A percentile compares a stretch with the other conserved stretches of the same genome.
These are phyloP conservation scores for Meloidogyne exigua DNA, from an alignment of 1,140 invertebrate genomes.

Conservation along the genomic window DNA sequence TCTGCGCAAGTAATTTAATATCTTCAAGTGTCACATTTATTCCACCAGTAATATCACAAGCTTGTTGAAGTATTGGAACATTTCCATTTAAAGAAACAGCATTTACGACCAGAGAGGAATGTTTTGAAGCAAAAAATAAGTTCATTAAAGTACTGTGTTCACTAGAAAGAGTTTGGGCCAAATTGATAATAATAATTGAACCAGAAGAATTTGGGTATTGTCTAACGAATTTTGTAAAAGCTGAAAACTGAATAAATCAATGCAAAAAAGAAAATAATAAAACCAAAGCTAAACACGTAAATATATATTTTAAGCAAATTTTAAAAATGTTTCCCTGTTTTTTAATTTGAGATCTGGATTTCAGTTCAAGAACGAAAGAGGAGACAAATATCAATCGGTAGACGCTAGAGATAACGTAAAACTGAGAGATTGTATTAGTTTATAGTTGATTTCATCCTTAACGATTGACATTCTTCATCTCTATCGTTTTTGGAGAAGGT, in stretches of 20 bases:
- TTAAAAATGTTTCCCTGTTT: too few relatives aligned
- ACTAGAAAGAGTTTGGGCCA: conserved; percentile 32
- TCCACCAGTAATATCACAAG: conserved; percentile 41
- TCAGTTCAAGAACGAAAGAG: too few relatives aligned
- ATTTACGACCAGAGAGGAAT: conserved; percentile 32
- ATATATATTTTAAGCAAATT: too few relatives aligned
- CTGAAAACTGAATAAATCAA: conserved; percentile 29
- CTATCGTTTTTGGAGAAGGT: too few relatives aligned
- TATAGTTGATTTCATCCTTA: too few relatives aligned
- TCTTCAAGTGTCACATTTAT: conserved; percentile 23
- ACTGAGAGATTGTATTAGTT: too few relatives aligned
- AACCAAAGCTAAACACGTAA: too few relatives aligned
- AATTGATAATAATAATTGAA: conserved; percentile 40
- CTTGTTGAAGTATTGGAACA: conserved; percentile 47
- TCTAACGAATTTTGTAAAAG: conserved; percentile 36
- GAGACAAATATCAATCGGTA: too few relatives aligned
- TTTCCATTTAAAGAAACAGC: conserved; percentile 32
- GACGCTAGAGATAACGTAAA: too few relatives aligned
- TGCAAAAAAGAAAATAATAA: too few relatives aligned
- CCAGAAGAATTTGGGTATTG: conserved; percentile 28
- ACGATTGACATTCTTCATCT: too few relatives aligned
- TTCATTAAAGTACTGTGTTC: conserved; percentile 45
- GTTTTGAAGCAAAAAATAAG: conserved; percentile 42
- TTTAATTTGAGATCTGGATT: too few relatives aligned
- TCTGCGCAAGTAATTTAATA: conserved; percentile 22